Percentiles rank a stretch among this genome's conserved stretches.
These are phyloP conservation scores for Thelaira solivaga DNA, from an alignment of 2,888 invertebrate genomes.

Conservation along the genomic window DNA sequence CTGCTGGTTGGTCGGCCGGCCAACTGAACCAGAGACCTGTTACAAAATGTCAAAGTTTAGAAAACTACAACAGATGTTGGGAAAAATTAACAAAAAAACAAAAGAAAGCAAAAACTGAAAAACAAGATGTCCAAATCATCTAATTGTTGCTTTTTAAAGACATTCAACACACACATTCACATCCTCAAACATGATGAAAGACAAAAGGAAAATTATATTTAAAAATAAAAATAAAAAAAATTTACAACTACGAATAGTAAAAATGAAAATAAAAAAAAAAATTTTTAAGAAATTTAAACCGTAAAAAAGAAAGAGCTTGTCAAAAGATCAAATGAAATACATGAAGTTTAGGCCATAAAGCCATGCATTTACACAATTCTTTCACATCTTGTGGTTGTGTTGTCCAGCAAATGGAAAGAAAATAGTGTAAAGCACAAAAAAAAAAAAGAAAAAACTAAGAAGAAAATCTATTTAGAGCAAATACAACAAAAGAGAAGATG, in stretches of 20 bases:
- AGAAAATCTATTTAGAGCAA: no score
- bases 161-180: background rate
- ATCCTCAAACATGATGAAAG: conserved; percentile 7
- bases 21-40: conserved; percentile 43
- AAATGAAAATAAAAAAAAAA: background rate
- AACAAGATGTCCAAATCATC: conserved; percentile 39
- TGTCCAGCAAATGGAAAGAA: conserved; percentile 15
- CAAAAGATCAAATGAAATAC: conserved; percentile 58
- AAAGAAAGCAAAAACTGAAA: background rate
- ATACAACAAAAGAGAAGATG: background rate
- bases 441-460: background rate
- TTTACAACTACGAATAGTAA: background rate
- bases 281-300: conserved; percentile 25
- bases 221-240: conserved; percentile 27
- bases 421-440: background rate
- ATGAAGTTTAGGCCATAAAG: conserved; percentile 47
- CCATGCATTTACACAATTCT: conserved; percentile 47
- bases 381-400: conserved; percentile 52
- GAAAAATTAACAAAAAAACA: background rate
- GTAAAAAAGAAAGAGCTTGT: conserved; percentile 49
- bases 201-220: conserved; percentile 36
- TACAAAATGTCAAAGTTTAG: conserved; percentile 58
- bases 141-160: conserved; percentile 52
- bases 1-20: background rate
- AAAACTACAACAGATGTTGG: conserved; percentile 58